Conservation (phyloP, 2,888 invertebrate species). For the Neoitamus cyanurus region DNA sequence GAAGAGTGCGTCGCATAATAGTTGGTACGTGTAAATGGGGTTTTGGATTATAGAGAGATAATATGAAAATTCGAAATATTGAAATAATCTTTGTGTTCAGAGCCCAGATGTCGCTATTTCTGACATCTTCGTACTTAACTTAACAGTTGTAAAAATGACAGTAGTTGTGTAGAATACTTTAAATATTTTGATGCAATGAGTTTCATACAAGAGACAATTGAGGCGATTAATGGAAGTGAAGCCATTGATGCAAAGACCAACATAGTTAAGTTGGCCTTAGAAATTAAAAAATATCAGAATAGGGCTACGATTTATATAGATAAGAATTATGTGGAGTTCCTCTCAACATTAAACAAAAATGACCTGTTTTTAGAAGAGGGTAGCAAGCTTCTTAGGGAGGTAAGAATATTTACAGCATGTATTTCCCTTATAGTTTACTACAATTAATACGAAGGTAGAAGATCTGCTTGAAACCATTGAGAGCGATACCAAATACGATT, state of each 20-base stretch:
- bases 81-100: neutral
- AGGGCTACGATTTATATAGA: slow-evolving; percentile 63
- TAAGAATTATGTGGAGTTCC: slow-evolving; percentile 63
- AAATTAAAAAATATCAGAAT: slow-evolving; percentile 61
- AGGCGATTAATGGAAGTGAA: slow-evolving; percentile 54
- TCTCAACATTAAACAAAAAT: slow-evolving; percentile 61
- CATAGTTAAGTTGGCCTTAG: slow-evolving; percentile 59
- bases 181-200: slow-evolving; percentile 46
- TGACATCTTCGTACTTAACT: neutral
- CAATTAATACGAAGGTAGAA: slow-evolving; percentile 52
- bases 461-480: slow-evolving; percentile 67
- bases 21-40: too few species aligned
- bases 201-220: slow-evolving; percentile 54
- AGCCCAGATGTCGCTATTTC: neutral
- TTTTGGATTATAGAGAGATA: too few species aligned
- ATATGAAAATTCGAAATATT: neutral
- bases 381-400: slow-evolving; percentile 58
- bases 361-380: slow-evolving; percentile 62
- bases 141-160: neutral
- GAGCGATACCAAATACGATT: slow-evolving; percentile 71
- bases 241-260: slow-evolving; percentile 58
- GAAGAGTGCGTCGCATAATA: too few species aligned
- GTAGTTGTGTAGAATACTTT: neutral
- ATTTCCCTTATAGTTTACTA: too few species aligned
- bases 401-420: slow-evolving; percentile 46